These are phyloP conservation scores for Phengaris arion DNA, from an alignment of 2,888 invertebrate genomes.

Conservation along the genomic window DNA sequence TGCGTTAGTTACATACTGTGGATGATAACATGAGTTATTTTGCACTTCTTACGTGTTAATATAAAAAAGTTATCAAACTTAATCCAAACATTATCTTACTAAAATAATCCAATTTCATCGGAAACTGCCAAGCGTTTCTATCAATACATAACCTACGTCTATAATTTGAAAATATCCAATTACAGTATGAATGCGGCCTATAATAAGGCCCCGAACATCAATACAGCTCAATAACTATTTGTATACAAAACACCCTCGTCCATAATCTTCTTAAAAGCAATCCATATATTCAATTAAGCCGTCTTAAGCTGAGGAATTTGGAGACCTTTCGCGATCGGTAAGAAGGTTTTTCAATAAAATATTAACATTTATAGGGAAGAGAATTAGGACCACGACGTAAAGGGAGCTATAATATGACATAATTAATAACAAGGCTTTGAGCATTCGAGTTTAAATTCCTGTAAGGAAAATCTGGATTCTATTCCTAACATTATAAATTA, in stretches of 20 bases:
- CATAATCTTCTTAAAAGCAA: conserved; percentile 47
- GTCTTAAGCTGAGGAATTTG: conserved; percentile 36
- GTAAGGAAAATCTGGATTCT: too few relatives aligned
- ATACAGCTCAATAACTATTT: conserved; percentile 28
- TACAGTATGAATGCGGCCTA: not conserved
- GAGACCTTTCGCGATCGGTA: conserved; percentile 39
- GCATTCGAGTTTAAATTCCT: too few relatives aligned
- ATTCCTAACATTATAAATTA: too few relatives aligned
- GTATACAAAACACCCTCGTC: conserved; percentile 41
- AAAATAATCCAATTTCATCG: not conserved
- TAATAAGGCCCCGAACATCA: not conserved
- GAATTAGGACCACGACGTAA: conserved; percentile 24
- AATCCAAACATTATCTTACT: not conserved
- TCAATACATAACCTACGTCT: not conserved
- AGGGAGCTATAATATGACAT: conserved; percentile 26
- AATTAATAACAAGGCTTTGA: not conserved
- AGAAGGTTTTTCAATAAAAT: conserved; percentile 47
- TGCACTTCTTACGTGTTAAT: not conserved
- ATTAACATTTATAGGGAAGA: conserved; percentile 42
- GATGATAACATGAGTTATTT: not conserved
- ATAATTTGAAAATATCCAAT: not conserved
- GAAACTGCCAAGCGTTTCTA: not conserved
- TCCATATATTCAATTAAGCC: conserved; percentile 53
- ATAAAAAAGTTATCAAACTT: not conserved
- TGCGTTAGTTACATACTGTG: too few relatives aligned